These are phyloP conservation scores for Agriopis leucophaearia DNA, from an alignment of 2,888 invertebrate genomes.

Conservation along the genomic window DNA sequence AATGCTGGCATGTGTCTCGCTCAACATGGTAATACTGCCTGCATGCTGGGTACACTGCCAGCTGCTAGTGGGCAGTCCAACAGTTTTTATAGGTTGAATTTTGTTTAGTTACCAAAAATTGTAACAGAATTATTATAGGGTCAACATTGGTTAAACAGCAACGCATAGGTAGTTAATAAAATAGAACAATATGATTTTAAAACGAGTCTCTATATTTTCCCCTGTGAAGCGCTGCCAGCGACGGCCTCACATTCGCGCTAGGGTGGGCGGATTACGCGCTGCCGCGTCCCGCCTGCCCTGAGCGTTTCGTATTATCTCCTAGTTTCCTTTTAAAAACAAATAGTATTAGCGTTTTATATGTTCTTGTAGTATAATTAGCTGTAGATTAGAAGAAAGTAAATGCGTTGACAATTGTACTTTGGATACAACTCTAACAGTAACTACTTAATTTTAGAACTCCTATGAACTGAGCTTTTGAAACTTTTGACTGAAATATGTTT, in stretches of 20 bases:
- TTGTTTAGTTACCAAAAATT: too few relatives aligned
- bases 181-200: neutral
- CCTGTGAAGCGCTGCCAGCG: slow-evolving; percentile 48
- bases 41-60: too few relatives aligned
- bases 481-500: too few relatives aligned
- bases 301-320: slow-evolving; percentile 70
- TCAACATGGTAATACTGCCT: too few relatives aligned
- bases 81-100: too few relatives aligned
- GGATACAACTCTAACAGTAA: too few relatives aligned
- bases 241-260: slow-evolving; percentile 48
- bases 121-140: too few relatives aligned
- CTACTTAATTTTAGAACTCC: too few relatives aligned
- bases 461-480: too few relatives aligned
- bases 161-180: neutral
- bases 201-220: slow-evolving; percentile 39
- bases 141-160: neutral
- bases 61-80: too few relatives aligned
- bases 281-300: slow-evolving; percentile 51
- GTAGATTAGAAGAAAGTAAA: slow-evolving; percentile 31
- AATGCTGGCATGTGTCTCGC: too few relatives aligned
- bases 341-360: slow-evolving; percentile 42
- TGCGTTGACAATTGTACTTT: neutral
- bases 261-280: slow-evolving; percentile 61
- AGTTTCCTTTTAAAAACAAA: slow-evolving; percentile 54
- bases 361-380: slow-evolving; percentile 36